A percentile compares a stretch with the other conserved stretches of the same genome.
Evolutionary conservation across 2,888 invertebrate species (phyloP).

Genomic region (Drosophila leonis): DNA sequence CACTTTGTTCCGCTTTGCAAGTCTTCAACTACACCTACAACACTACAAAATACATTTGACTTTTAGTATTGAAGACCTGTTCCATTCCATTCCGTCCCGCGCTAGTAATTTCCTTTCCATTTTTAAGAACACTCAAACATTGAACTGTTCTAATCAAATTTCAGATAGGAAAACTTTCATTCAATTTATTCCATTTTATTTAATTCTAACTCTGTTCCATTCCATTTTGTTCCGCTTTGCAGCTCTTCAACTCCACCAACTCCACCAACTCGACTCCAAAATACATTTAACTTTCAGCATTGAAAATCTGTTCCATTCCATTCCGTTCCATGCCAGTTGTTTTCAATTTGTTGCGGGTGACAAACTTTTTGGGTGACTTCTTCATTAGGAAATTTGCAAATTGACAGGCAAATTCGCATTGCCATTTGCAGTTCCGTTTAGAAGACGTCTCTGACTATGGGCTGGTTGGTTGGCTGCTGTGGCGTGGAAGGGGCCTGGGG

Average conservation of each 20-base stretch:
- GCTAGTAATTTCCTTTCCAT: background rate
- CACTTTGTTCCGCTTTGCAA: background rate
- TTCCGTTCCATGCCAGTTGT: slow-evolving; percentile 12
- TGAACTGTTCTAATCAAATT: background rate
- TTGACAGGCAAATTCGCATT: slow-evolving; percentile 54
- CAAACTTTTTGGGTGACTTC: slow-evolving; percentile 43
- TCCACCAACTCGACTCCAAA: background rate
- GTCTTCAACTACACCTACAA: background rate
- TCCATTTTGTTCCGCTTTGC: background rate
- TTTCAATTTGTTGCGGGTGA: slow-evolving; percentile 34
- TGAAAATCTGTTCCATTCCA: background rate
- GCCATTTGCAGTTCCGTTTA: slow-evolving; percentile 71
- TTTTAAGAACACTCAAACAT: background rate
- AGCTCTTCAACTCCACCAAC: background rate
- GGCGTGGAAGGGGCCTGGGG: background rate
- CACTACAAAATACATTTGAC: background rate
- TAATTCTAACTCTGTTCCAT: background rate
- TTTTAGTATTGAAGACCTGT: background rate
- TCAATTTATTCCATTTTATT: background rate
- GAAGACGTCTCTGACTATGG: slow-evolving; percentile 24
- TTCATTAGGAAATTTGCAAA: slow-evolving; percentile 56
- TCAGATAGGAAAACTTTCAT: background rate
- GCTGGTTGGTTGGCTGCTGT: background rate
- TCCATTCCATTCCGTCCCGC: background rate
- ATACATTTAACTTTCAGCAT: background rate